Conservation (phyloP, 1,140 invertebrate species). For the Lethrus apterus region DNA sequence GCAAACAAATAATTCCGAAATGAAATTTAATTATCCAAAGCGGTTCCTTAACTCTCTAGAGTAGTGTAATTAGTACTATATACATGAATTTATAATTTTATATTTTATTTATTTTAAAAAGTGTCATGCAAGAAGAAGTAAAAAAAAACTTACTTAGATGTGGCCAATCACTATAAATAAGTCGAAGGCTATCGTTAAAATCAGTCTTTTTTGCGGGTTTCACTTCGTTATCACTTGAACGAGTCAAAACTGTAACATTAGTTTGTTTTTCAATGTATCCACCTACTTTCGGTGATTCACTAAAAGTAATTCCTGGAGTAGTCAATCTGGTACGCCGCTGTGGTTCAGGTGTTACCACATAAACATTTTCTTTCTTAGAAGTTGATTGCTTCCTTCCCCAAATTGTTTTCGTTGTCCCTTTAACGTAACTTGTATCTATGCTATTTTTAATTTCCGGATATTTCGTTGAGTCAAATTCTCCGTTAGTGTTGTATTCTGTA, state of each 20-base stretch:
- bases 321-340: slow-evolving; percentile 17
- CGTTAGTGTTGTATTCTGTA: slow-evolving; percentile 27
- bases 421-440: slow-evolving; percentile 7
- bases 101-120: too few relatives aligned
- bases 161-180: slow-evolving; percentile 45
- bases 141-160: slow-evolving; percentile 46
- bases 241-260: too few relatives aligned
- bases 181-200: slow-evolving; percentile 35
- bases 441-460: background rate
- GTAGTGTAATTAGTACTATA: too few relatives aligned
- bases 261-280: too few relatives aligned
- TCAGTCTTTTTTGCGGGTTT: slow-evolving; percentile 35
- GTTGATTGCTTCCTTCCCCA: slow-evolving; percentile 1
- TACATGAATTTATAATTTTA: too few relatives aligned
- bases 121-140: too few relatives aligned
- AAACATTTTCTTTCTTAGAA: slow-evolving; percentile 60
- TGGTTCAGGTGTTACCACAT: slow-evolving; percentile 66
- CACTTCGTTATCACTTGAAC: too few relatives aligned
- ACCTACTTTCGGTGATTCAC: slow-evolving; percentile 27
- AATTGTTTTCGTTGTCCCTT: background rate
- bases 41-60: too few relatives aligned
- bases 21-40: too few relatives aligned
- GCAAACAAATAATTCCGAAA: too few relatives aligned
- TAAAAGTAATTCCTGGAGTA: slow-evolving; percentile 28
- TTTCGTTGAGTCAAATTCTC: slow-evolving; percentile 23